Conservation (phyloP, 30 jellyfish, hydroid and myxozoan genomes). For the Nemopilema nomurai region DNA sequence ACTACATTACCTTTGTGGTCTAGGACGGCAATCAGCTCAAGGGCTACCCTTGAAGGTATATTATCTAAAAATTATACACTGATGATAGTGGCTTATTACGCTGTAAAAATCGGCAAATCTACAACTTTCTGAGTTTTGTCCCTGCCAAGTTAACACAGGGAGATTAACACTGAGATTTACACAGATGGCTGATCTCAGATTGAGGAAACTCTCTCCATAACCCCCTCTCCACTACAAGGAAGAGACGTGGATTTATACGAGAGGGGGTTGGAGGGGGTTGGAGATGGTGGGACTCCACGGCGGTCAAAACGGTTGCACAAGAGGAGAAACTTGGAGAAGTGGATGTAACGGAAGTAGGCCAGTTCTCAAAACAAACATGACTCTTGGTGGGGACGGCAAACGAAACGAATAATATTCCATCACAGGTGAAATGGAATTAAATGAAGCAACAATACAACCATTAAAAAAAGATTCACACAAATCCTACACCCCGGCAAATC, state of each 20-base stretch:
- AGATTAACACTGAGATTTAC: not conserved
- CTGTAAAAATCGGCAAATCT: conserved; percentile 19
- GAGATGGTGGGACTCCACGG: too few species aligned
- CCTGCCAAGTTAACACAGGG: not conserved
- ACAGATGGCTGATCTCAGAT: not conserved
- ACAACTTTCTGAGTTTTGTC: not conserved
- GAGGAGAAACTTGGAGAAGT: too few species aligned
- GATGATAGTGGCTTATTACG: not conserved
- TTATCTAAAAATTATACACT: not conserved
- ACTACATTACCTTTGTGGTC: not conserved
- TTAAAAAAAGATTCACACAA: not conserved
- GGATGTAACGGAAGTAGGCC: not conserved
- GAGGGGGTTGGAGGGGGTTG: too few species aligned
- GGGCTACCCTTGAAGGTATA: not conserved
- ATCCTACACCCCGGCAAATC: not conserved
- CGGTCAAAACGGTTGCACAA: too few species aligned
- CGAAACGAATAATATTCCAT: too few species aligned
- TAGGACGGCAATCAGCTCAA: not conserved
- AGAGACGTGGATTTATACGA: too few species aligned
- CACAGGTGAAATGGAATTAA: not conserved
- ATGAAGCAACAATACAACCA: not conserved
- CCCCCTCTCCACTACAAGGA: too few species aligned
- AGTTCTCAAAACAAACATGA: not conserved
- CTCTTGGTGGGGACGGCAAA: too few species aligned
- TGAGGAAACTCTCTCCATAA: not conserved